Base-by-base conservation (phyloP, 2,797 vertebrate species). In the Gallinago solitaria region DNA sequence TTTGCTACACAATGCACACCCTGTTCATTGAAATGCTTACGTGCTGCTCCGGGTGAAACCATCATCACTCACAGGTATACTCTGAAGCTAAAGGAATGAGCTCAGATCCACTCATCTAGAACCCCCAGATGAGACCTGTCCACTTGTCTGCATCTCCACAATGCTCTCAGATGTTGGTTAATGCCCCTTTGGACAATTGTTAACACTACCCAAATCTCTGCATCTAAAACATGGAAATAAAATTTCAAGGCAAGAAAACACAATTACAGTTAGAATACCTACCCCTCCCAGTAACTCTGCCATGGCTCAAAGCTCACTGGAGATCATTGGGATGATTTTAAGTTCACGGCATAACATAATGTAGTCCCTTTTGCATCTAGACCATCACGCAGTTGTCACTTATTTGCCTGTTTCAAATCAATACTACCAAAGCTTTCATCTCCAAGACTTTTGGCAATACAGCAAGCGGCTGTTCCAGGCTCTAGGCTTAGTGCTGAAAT, bases 21-120 rank as follows among this genome's bases (percentile, higher is more conserved):
- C 86, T 93, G 94, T 89, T 95, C 95, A 89, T 89, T 93, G 95
- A 95, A 94, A 95, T 33, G 86, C 87, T 90, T 90, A 84, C 35
- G 21, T 2, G 9, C 51, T 79, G 90, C 79, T 87, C 82, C 0
- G 19, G 87, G 83, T 95, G 94, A 96, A 96, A 73, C 70, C 91
- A 83, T 60, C 71, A 71, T 65, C 68, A 39, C 47, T 76, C 48
- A 57, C 63, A 92, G 96, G 92, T 94, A 92, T 15, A 21, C 12
- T 61, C 75, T 71, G 83, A 70, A 89, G 57, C 70, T 77, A 77
- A 70, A 93, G 56, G 33, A 76, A 85, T 79, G 48, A 96, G 57
- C 75, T 96, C 75, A 92, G 39, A 87, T 37, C 48, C 45, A 68
- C n/a, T 63, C 65, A 77, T 30, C 37, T 12, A 53, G 56, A 83